Evolutionary conservation across 2,113 vertebrate genomes (phyloP).

Genomic region (Leiothrix lutea): DNA sequence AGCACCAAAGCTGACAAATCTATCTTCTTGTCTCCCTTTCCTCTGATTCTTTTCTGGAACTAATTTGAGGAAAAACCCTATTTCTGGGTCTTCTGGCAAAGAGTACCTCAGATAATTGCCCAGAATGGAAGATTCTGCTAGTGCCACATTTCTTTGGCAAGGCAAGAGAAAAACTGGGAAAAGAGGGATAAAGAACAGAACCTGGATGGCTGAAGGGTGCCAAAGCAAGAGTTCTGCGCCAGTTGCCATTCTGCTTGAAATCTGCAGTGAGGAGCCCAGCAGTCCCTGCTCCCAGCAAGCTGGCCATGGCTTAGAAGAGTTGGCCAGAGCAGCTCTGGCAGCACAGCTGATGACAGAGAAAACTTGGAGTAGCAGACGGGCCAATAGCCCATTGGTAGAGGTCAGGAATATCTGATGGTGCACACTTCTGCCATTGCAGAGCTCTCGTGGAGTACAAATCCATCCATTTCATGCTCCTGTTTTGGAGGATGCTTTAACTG

Average conservation of each 20-base stretch:
- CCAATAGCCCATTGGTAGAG: background rate
- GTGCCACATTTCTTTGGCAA: constrained; percentile 54
- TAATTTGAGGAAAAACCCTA: constrained; percentile 19
- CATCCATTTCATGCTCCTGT: background rate
- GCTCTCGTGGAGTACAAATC: background rate
- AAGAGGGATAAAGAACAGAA: constrained; percentile 61
- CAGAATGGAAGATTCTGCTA: constrained; percentile 51
- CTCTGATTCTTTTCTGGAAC: constrained; percentile 42
- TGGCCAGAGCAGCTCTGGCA: constrained; percentile 42
- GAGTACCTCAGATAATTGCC: constrained; percentile 32
- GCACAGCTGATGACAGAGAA: background rate
- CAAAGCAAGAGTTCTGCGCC: constrained; percentile 19
- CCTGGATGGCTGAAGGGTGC: constrained; percentile 46
- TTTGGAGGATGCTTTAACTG: background rate
- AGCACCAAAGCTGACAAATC: constrained; percentile 54
- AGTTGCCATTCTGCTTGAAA: constrained; percentile 55
- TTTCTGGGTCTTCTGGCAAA: constrained; percentile 47
- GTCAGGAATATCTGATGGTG: background rate
- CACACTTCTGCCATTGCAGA: background rate
- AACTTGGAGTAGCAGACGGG: background rate
- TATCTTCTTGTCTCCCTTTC: constrained; percentile 27
- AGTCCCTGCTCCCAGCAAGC: constrained; percentile 43
- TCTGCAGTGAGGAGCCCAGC: constrained; percentile 23
- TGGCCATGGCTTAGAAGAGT: constrained; percentile 23
- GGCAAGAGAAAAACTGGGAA: constrained; percentile 45